phyloP scores from a whole-genome alignment of 1,140 invertebrate genomes.

The Drosophila navojoa region DNA sequence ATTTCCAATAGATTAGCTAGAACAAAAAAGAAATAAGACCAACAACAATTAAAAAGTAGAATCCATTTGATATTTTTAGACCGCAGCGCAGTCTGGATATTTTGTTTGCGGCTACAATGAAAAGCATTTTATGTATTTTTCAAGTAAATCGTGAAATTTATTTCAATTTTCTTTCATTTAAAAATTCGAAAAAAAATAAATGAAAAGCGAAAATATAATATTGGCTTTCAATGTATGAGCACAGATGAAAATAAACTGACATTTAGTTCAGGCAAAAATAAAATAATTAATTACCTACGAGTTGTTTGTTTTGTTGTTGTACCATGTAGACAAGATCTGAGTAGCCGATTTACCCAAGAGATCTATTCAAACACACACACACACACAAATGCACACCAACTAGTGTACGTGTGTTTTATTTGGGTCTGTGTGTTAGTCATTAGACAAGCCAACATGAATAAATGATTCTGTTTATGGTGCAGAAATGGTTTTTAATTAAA shows the following conservation, averaged over 20 bases:
- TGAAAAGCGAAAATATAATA: constrained; percentile 27
- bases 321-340: constrained; percentile 27
- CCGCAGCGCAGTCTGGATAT: constrained; percentile 58
- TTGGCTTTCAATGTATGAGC: constrained; percentile 48
- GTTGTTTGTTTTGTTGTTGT: constrained; percentile 38
- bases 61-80: constrained; percentile 64
- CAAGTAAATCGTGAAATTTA: constrained; percentile 76
- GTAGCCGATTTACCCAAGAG: constrained; percentile 25
- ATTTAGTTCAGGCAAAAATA: constrained; percentile 58
- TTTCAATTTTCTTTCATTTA: constrained; percentile 68
- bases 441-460: constrained; percentile 62
- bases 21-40: constrained; percentile 7
- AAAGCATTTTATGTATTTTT: constrained; percentile 64
- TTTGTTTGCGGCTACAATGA: constrained; percentile 60
- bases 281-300: constrained; percentile 72
- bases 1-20: constrained; percentile 81
- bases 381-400: constrained; percentile 3
- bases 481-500: constrained; percentile 77
- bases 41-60: not conserved
- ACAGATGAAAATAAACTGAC: constrained; percentile 53
- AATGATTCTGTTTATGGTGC: constrained; percentile 79
- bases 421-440: constrained; percentile 35
- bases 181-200: constrained; percentile 46
- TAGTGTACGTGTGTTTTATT: constrained; percentile 25
- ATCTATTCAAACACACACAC: constrained; percentile 9